Evolutionary conservation across 2,888 invertebrate genomes (phyloP).

Genomic region (Lathronympha strigana): DNA sequence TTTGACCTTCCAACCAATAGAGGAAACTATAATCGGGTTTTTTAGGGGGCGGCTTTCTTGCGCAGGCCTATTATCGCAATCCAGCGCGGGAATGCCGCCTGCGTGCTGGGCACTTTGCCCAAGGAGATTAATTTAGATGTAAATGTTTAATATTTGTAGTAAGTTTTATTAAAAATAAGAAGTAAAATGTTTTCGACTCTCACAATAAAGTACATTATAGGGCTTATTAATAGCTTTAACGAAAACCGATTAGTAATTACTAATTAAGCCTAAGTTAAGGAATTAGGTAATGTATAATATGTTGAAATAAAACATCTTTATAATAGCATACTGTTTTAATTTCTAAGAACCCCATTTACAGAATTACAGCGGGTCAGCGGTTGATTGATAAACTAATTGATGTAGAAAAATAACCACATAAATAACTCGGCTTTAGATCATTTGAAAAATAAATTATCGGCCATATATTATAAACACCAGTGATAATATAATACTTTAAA

Average conservation of each 20-base stretch:
- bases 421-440: slow-evolving; percentile 59
- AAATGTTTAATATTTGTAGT: too few relatives aligned
- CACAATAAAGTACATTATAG: too few relatives aligned
- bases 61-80: too few relatives aligned
- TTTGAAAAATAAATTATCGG: slow-evolving; percentile 52
- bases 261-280: background rate
- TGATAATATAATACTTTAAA: slow-evolving; percentile 35
- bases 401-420: slow-evolving; percentile 78
- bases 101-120: too few relatives aligned
- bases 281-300: background rate
- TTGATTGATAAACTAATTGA: slow-evolving; percentile 79
- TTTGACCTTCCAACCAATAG: too few relatives aligned
- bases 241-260: background rate
- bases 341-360: slow-evolving; percentile 83
- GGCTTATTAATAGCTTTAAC: too few relatives aligned
- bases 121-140: too few relatives aligned
- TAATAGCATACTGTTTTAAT: slow-evolving; percentile 84
- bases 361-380: slow-evolving; percentile 81
- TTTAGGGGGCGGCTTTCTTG: too few relatives aligned
- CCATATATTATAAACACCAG: slow-evolving; percentile 48
- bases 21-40: too few relatives aligned
- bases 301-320: slow-evolving; percentile 72
- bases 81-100: too few relatives aligned
- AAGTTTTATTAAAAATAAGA: too few relatives aligned
- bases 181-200: too few relatives aligned